Evolutionary conservation across 2,888 invertebrate genomes (phyloP).

Genomic region (Pyrrhosoma nymphula): DNA sequence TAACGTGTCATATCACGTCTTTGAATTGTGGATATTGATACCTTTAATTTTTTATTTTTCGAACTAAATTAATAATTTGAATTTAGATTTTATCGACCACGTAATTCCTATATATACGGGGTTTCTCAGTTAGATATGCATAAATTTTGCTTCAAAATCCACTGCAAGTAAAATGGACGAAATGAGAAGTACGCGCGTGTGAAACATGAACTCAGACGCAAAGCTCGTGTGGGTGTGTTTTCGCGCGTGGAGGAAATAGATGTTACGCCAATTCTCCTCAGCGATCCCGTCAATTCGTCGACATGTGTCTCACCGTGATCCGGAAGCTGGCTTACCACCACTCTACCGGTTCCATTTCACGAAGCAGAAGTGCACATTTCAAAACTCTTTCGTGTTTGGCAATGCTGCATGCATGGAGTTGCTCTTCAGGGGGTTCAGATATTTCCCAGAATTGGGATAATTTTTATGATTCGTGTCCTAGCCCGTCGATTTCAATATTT

Average conservation of each 20-base stretch:
- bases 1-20: too few species aligned
- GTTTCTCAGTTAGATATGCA: too few species aligned
- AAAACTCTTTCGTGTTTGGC: background rate
- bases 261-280: background rate
- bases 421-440: background rate
- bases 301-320: background rate
- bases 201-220: background rate
- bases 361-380: background rate
- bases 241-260: background rate
- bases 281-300: background rate
- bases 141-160: background rate
- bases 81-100: too few species aligned
- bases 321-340: background rate
- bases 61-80: too few species aligned
- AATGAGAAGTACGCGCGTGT: background rate
- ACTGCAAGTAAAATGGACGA: background rate
- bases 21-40: too few species aligned
- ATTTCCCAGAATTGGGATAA: too few species aligned
- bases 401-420: background rate
- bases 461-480: too few species aligned
- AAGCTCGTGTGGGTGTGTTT: too few species aligned
- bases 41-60: too few species aligned
- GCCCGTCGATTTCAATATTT: too few species aligned
- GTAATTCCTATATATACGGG: too few species aligned
- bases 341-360: background rate